Evolutionary conservation across 2,113 vertebrate species (phyloP), one percentile per base, ranked within the genome.

Genomic region (Ploceus nigricollis): DNA sequence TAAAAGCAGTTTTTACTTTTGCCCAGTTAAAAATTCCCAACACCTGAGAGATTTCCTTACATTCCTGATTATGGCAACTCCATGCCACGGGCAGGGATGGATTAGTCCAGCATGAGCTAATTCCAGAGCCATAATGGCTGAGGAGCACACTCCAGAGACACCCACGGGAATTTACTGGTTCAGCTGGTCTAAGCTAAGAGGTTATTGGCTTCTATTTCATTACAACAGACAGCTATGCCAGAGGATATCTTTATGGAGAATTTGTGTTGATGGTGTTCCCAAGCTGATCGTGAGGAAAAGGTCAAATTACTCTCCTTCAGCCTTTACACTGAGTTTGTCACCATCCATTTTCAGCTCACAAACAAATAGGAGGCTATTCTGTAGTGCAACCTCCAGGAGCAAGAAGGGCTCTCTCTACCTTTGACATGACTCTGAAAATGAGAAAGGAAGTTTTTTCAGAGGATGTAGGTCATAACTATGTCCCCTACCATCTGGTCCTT

Each of bases 401-500:
- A 69, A 83, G 71, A 27, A 69, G 42, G 69, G 63, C 50, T 80
- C 48, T 57, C 71, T 35, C 42, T 13, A 61, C 54, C 90, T 90
- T 63, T 63, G 28, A 40, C 37, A 30, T 7, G 9, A 58, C 64
- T 78, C 54, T 65, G 31, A 31, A 88, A 94, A 90, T n/a, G 44
- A 86, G 56, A 89, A 78, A 35, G 42, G 40, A 81, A 60, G 37
- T 87, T 92, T 90, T 27, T 90, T 95, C 94, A 53, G 65, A 93
- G 94, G 92, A 95, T 51, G 18, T 28, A 78, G 96, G 64, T 80
- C 85, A 77, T 40, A 82, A 58, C 54, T 68, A 6, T 4, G 30
- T 93, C 92, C 85, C 82, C n/a, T 56, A 81, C 93, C 94, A 96
- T 94, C 88, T 94, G 94, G 60, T 72, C 72, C 76, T 87, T 53